These are phyloP conservation scores for Amblyjoppa proteus DNA, from an alignment of 2,888 invertebrate species.

Conservation along the genomic window DNA sequence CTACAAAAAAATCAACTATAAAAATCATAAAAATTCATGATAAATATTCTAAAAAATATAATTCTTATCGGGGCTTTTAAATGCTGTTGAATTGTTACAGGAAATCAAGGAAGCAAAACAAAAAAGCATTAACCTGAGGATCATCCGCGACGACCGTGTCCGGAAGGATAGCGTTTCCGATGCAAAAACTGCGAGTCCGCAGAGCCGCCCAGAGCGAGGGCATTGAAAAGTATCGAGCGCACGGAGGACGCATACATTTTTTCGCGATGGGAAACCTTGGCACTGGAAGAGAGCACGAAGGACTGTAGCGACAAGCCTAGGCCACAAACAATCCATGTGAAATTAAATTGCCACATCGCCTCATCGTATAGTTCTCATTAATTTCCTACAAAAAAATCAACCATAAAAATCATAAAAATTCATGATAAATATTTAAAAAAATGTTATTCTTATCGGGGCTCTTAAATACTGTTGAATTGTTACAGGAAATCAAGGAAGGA, in stretches of 20 bases:
- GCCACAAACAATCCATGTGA: slow-evolving; percentile 43
- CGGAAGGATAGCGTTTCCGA: slow-evolving; percentile 20
- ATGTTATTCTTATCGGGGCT: background rate
- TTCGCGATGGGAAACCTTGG: slow-evolving; percentile 69
- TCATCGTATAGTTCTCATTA: too few species aligned
- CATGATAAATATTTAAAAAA: background rate
- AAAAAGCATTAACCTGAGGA: too few species aligned
- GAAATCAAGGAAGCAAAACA: too few species aligned
- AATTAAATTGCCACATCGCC: too few species aligned
- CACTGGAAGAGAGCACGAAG: slow-evolving; percentile 61
- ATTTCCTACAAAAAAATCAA: too few species aligned
- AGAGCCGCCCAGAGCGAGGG: slow-evolving; percentile 12
- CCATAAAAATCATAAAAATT: too few species aligned
- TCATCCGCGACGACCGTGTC: background rate
- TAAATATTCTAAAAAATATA: background rate
- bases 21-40: too few species aligned
- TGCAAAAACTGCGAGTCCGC: background rate
- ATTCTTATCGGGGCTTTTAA: too few species aligned
- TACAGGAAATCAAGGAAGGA: too few species aligned
- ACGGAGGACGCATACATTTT: slow-evolving; percentile 18
- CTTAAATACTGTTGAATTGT: too few species aligned
- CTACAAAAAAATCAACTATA: too few species aligned
- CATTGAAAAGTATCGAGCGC: slow-evolving; percentile 62
- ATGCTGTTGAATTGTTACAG: too few species aligned
- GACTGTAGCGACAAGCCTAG: slow-evolving; percentile 34